Percentiles rank a stretch among this genome's conserved stretches.
Conservation (phyloP, 2,113 vertebrate genomes). For the Porphyrio hochstetteri region DNA sequence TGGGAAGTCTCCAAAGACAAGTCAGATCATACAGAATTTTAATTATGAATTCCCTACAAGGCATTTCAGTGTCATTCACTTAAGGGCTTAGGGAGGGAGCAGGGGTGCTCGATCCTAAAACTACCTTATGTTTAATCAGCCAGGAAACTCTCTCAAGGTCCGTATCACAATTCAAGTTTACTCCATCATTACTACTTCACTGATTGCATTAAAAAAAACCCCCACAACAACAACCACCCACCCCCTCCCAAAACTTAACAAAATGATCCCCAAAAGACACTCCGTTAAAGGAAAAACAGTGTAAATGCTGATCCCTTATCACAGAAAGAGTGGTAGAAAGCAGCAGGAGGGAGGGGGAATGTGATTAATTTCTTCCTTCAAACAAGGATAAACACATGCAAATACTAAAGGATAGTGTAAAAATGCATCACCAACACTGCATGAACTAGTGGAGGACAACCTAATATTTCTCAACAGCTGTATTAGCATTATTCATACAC, state of each 20-base stretch:
- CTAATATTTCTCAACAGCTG: background rate
- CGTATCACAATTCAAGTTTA: background rate
- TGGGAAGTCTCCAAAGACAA: background rate
- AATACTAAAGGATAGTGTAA: background rate
- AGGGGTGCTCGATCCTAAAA: background rate
- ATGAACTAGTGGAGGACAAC: background rate
- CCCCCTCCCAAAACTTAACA: background rate
- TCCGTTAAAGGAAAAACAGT: background rate
- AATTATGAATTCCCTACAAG: background rate
- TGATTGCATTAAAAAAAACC: background rate
- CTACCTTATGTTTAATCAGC: background rate
- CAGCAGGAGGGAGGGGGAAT: background rate
- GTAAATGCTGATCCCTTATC: background rate
- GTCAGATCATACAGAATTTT: background rate
- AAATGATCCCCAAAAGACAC: background rate
- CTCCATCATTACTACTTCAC: background rate
- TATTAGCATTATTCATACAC: background rate
- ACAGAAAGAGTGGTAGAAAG: background rate
- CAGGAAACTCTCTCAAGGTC: background rate
- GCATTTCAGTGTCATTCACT: background rate
- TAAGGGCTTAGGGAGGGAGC: background rate
- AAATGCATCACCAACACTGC: background rate
- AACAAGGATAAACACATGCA: background rate
- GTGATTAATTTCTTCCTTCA: conserved; percentile 26
- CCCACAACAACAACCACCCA: background rate